Percentiles rank a stretch among this genome's conserved stretches.
Conservation (phyloP, 2,113 vertebrate species). For the Clupea harengus region DNA sequence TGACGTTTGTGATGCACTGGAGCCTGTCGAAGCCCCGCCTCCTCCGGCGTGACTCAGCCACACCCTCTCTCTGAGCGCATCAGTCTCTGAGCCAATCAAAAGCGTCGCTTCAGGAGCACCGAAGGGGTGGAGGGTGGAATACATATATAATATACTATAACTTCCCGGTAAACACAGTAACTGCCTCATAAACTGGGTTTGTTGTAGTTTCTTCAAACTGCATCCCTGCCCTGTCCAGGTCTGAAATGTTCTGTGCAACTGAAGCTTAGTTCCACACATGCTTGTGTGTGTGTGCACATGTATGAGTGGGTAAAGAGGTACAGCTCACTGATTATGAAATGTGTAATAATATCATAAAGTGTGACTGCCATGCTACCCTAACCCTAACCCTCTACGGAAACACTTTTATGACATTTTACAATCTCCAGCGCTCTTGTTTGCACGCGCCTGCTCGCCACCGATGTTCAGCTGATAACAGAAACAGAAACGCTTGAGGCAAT, state of each 20-base stretch:
- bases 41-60: not conserved
- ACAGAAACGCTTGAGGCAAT: constrained; percentile 38
- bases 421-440: constrained; percentile 37
- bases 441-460: constrained; percentile 45
- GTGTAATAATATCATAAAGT: not conserved
- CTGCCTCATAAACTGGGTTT: no score
- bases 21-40: no score
- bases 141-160: not conserved
- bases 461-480: constrained; percentile 28
- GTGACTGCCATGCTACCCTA: not conserved
- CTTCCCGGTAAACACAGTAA: no score
- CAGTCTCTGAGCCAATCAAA: not conserved
- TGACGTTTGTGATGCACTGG: no score
- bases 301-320: not conserved
- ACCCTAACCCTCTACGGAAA: constrained; percentile 13
- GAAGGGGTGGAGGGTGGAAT: not conserved
- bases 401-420: constrained; percentile 48
- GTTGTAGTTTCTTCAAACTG: no score
- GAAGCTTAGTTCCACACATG: no score
- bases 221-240: no score
- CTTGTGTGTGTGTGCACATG: not conserved
- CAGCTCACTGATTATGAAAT: not conserved
- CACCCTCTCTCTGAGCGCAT: not conserved
- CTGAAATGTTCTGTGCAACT: no score
- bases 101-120: no score